phyloP scores from a whole-genome alignment of 2,797 vertebrate genomes.

The Chelidonichthys spinosus region DNA sequence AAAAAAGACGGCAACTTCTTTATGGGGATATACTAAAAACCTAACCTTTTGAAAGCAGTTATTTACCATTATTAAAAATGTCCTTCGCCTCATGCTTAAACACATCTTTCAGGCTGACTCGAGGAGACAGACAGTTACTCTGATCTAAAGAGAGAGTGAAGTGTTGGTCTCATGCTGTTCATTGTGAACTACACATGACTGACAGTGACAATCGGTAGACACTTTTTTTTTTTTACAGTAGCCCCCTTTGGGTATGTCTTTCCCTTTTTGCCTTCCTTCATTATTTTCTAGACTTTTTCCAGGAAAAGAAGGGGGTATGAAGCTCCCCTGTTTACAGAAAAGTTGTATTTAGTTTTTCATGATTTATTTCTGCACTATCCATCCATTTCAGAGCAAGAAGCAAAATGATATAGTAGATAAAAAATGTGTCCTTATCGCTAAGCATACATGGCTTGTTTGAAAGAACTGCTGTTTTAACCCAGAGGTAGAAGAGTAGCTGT shows the following conservation, averaged over 20 bases:
- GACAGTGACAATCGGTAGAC: slow-evolving; percentile 13
- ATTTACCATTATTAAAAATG: slow-evolving; percentile 15
- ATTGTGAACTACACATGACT: slow-evolving; percentile 23
- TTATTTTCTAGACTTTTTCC: slow-evolving; percentile 2
- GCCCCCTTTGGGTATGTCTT: slow-evolving; percentile 2
- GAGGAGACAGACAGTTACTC: slow-evolving; percentile 17
- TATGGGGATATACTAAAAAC: background rate
- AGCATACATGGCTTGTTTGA: background rate
- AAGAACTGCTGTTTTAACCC: background rate
- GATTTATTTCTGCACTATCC: slow-evolving; percentile 7
- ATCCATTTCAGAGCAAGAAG: slow-evolving; percentile 3
- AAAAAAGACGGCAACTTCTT: slow-evolving; percentile 14
- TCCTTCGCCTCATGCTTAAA: background rate
- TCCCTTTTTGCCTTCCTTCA: background rate
- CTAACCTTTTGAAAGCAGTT: slow-evolving; percentile 9
- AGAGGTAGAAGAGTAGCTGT: background rate
- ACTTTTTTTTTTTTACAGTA: background rate
- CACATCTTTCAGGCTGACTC: slow-evolving; percentile 10
- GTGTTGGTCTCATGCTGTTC: slow-evolving; percentile 14
- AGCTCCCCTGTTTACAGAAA: background rate
- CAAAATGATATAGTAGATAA: background rate
- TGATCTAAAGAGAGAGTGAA: slow-evolving; percentile 15
- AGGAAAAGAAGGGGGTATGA: background rate
- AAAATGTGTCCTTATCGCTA: background rate
- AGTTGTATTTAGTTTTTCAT: background rate